phyloP scores from a whole-genome alignment of 2,888 invertebrate genomes.

The Xanthorhoe spadicearia region DNA sequence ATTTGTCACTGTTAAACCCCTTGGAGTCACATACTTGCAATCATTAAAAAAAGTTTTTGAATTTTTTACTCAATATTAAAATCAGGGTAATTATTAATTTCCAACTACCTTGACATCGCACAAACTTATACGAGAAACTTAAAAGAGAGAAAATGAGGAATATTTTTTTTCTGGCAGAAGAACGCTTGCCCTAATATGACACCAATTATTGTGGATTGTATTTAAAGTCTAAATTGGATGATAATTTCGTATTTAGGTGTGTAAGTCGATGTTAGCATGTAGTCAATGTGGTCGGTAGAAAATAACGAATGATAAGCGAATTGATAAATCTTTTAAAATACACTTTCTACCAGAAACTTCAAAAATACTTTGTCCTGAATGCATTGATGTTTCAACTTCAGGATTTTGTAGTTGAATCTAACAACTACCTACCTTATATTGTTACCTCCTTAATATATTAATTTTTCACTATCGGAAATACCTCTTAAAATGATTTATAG shows the following conservation, averaged over 20 bases:
- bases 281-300: slow-evolving; percentile 80
- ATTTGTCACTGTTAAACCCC: slow-evolving; percentile 49
- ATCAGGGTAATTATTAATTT: slow-evolving; percentile 70
- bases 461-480: too few species aligned
- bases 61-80: slow-evolving; percentile 65
- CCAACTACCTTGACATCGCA: slow-evolving; percentile 43
- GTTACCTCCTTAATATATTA: too few species aligned
- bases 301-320: slow-evolving; percentile 45
- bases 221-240: slow-evolving; percentile 28
- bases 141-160: slow-evolving; percentile 24
- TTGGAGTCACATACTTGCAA: slow-evolving; percentile 43
- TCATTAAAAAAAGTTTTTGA: slow-evolving; percentile 60
- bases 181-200: slow-evolving; percentile 66
- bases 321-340: slow-evolving; percentile 41
- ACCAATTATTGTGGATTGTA: slow-evolving; percentile 65
- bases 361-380: too few species aligned
- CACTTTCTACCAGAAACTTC: neutral
- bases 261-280: slow-evolving; percentile 76
- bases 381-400: too few species aligned
- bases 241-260: slow-evolving; percentile 59
- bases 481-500: too few species aligned
- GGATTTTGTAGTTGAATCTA: too few species aligned
- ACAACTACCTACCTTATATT: too few species aligned
- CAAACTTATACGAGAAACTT: slow-evolving; percentile 27
- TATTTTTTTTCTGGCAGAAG: slow-evolving; percentile 40